Evolutionary conservation across 2,113 vertebrate species (phyloP).

Genomic region (Epinephelus fuscoguttatus): DNA sequence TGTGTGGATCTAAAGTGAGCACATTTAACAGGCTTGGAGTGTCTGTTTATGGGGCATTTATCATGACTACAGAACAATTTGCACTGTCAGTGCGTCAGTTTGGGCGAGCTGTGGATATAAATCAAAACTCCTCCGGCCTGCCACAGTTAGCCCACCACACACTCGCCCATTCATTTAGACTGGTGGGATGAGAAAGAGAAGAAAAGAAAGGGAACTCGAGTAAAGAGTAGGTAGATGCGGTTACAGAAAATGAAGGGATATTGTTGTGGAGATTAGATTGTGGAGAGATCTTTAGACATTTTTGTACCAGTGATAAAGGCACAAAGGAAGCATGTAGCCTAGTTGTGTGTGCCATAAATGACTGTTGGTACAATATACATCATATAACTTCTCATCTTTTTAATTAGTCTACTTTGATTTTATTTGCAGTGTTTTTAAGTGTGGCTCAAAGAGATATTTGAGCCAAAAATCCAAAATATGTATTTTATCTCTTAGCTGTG

Average conservation of each 20-base stretch:
- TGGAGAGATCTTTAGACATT: background rate
- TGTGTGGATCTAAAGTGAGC: constrained; percentile 55
- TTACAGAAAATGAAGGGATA: constrained; percentile 7
- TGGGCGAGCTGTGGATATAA: constrained; percentile 69
- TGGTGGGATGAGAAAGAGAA: constrained; percentile 12
- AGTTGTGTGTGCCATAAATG: background rate
- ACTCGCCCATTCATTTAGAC: constrained; percentile 56
- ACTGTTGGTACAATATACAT: background rate
- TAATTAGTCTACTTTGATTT: background rate
- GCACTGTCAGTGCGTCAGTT: constrained; percentile 68
- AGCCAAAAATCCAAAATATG: no score
- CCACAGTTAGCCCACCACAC: constrained; percentile 57
- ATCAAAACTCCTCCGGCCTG: constrained; percentile 74
- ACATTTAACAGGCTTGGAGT: constrained; percentile 60
- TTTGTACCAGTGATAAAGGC: constrained; percentile 9
- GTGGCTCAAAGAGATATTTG: background rate
- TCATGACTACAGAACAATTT: constrained; percentile 76
- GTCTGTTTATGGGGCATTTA: constrained; percentile 77
- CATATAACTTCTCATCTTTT: background rate
- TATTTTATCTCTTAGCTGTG: no score
- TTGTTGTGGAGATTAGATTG: constrained; percentile 19
- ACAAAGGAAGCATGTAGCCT: background rate
- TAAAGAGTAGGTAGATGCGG: background rate
- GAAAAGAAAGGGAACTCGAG: constrained; percentile 9
- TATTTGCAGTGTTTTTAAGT: background rate